Conservation (phyloP, 2,113 vertebrate genomes). For the Tor tambroides region DNA sequence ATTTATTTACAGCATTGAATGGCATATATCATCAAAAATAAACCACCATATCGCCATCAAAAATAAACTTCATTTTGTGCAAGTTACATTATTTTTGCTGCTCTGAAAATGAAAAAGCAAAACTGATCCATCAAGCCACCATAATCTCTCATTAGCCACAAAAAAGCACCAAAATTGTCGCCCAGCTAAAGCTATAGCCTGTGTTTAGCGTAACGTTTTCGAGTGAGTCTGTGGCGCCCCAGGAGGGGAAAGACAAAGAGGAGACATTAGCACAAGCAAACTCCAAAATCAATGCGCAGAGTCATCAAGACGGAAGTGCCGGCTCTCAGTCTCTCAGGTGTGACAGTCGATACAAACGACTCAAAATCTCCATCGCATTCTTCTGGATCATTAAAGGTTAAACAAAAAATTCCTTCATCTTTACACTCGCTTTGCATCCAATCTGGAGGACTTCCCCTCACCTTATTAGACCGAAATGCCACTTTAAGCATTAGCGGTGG, state of each 20-base stretch:
- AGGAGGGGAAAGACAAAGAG: constrained; percentile 23
- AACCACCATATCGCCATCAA: too few species aligned
- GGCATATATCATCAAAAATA: too few species aligned
- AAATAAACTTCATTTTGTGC: too few species aligned
- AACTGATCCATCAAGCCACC: background rate
- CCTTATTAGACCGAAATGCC: constrained; percentile 9
- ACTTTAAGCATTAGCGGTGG: background rate
- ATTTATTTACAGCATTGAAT: too few species aligned
- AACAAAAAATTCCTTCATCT: background rate
- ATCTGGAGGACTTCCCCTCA: background rate
- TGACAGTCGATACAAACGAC: constrained; percentile 25
- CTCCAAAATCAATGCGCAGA: constrained; percentile 44
- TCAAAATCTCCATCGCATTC: background rate
- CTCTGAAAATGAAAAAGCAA: background rate
- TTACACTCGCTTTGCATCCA: background rate
- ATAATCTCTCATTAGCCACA: background rate
- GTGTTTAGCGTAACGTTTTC: constrained; percentile 7
- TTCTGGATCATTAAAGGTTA: constrained; percentile 49
- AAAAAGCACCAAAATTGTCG: background rate
- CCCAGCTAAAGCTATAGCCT: constrained; percentile 6
- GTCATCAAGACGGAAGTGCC: constrained; percentile 31
- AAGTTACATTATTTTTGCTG: background rate
- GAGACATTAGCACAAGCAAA: background rate
- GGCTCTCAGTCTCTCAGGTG: constrained; percentile 19
- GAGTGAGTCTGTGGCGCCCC: constrained; percentile 6